Conservation (phyloP, 1,140 invertebrate species). For the Uloborus diversus region DNA sequence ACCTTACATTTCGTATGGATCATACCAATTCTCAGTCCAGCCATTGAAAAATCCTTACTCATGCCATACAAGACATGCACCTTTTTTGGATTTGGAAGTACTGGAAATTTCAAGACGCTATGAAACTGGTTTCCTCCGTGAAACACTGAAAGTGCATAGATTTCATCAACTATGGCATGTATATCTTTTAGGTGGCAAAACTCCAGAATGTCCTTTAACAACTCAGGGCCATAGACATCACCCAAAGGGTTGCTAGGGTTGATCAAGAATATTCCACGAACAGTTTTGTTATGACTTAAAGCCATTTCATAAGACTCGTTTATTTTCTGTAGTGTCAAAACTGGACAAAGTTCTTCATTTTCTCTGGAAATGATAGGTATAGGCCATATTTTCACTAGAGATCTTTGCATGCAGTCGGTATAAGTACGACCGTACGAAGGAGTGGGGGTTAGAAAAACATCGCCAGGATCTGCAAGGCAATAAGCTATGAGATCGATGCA, state of each 20-base stretch:
- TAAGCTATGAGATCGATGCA: too few relatives aligned
- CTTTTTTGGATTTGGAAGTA: neutral
- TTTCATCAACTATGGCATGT: constrained; percentile 35
- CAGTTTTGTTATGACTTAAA: neutral
- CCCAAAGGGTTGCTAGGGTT: constrained; percentile 42
- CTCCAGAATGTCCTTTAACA: constrained; percentile 25
- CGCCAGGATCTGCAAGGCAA: too few relatives aligned
- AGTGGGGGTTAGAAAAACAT: neutral
- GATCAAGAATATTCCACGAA: constrained; percentile 17
- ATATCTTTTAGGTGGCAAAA: constrained; percentile 30
- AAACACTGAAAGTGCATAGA: constrained; percentile 37
- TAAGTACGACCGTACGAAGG: constrained; percentile 31
- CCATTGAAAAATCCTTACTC: constrained; percentile 34
- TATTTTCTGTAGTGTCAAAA: constrained; percentile 26
- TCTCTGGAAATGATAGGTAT: constrained; percentile 33
- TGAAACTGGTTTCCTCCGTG: neutral
- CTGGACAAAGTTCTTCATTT: neutral
- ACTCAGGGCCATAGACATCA: constrained; percentile 22
- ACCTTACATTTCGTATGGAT: constrained; percentile 16
- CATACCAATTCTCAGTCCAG: constrained; percentile 20
- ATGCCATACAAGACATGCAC: constrained; percentile 21
- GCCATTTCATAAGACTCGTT: constrained; percentile 19
- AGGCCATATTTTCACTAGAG: constrained; percentile 10
- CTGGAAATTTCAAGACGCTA: constrained; percentile 18
- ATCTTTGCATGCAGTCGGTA: constrained; percentile 9